Conservation (phyloP, 2,888 invertebrate genomes). For the Ernsta delagoae region DNA sequence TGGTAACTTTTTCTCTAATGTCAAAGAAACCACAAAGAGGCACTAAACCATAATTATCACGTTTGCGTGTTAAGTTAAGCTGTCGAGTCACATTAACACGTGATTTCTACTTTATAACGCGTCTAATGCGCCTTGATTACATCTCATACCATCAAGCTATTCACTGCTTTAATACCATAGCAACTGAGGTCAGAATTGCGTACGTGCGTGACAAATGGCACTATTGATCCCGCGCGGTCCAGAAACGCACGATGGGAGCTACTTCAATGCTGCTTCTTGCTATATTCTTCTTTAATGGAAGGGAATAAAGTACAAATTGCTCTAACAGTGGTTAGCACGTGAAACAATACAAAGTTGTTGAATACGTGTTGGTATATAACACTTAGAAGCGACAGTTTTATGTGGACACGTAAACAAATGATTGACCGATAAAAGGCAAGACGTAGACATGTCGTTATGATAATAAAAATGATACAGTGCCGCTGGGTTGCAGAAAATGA, state of each 20-base stretch:
- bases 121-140: constrained; percentile 25
- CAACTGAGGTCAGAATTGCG: constrained; percentile 28
- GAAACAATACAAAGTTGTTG: constrained; percentile 1
- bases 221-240: constrained; percentile 32
- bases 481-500: background rate
- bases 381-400: constrained; percentile 54
- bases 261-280: background rate
- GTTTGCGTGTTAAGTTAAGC: constrained; percentile 34
- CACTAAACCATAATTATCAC: constrained; percentile 37
- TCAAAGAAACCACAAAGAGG: constrained; percentile 34
- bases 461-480: background rate
- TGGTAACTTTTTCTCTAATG: constrained; percentile 28
- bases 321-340: background rate
- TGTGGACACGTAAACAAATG: constrained; percentile 45
- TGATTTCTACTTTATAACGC: constrained; percentile 36
- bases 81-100: constrained; percentile 32
- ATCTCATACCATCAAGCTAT: constrained; percentile 17
- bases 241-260: constrained; percentile 13
- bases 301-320: background rate
- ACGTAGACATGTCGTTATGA: constrained; percentile 1
- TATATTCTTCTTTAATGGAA: background rate
- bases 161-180: constrained; percentile 10
- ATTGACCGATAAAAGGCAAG: constrained; percentile 33
- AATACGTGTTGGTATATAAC: constrained; percentile 51
- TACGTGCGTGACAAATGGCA: constrained; percentile 32